Conservation (phyloP, 37 sponge, comb jelly and placozoan genomes). For the Ephydatia muelleri region DNA sequence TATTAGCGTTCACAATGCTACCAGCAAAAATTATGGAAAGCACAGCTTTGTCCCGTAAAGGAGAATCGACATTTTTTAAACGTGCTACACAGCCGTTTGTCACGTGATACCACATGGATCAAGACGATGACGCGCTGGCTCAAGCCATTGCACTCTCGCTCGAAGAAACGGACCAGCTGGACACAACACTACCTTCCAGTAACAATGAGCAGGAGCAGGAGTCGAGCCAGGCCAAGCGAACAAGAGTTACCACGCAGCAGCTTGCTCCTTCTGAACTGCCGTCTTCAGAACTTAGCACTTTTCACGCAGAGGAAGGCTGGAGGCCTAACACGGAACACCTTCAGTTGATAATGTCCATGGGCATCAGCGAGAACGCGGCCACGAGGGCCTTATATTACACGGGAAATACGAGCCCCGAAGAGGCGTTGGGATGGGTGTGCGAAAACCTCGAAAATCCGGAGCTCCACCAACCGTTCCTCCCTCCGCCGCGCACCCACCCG, state of each 20-base stretch:
- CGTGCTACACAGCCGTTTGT: no score
- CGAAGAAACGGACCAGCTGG: background rate
- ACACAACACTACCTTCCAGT: background rate
- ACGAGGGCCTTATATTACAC: slow-evolving; percentile 70
- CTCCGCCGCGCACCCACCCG: slow-evolving; percentile 12
- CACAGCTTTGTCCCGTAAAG: no score
- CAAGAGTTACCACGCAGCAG: background rate
- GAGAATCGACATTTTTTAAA: no score
- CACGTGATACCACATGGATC: slow-evolving; percentile 10
- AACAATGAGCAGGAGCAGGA: background rate
- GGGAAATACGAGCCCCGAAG: slow-evolving; percentile 52
- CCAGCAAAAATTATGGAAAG: no score
- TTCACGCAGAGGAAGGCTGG: slow-evolving; percentile 16
- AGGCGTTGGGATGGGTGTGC: slow-evolving; percentile 72
- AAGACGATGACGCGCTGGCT: slow-evolving; percentile 55
- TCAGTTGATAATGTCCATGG: slow-evolving; percentile 68
- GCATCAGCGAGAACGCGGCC: slow-evolving; percentile 71
- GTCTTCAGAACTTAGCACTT: slow-evolving; percentile 18
- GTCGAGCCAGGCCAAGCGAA: background rate
- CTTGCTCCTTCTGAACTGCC: background rate
- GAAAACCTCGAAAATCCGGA: slow-evolving; percentile 70
- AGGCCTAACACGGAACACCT: slow-evolving; percentile 32
- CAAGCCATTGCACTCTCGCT: slow-evolving; percentile 65
- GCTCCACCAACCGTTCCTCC: slow-evolving; percentile 62
- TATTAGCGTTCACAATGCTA: no score